Conservation (phyloP, 2,113 vertebrate species). For the Chascanopsetta lugubris region DNA sequence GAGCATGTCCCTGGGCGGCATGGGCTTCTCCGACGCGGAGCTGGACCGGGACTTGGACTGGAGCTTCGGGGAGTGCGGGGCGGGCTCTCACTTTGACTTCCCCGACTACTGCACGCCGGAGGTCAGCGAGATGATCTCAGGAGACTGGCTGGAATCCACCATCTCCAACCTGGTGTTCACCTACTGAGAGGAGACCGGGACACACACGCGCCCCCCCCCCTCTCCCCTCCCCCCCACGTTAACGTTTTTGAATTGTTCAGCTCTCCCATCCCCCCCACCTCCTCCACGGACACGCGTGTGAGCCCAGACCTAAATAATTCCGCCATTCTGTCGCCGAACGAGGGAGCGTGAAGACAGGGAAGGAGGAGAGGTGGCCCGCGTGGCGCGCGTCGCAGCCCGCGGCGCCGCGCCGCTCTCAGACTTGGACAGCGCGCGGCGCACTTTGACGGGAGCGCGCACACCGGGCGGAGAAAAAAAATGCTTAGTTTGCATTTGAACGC, state of each 20-base stretch:
- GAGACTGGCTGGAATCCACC: conserved; percentile 98
- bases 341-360: conserved; percentile 52
- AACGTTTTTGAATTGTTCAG: conserved; percentile 55
- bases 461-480: conserved; percentile 51
- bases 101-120: conserved; percentile 99
- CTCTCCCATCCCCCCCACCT: too few relatives aligned
- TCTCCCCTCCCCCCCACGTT: conserved; percentile 35
- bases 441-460: conserved; percentile 64
- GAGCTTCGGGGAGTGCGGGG: conserved; percentile 91
- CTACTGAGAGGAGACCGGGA: conserved; percentile 82
- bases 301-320: conserved; percentile 53
- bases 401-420: conserved; percentile 63
- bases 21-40: conserved; percentile 90
- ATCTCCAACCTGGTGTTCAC: conserved; percentile 99
- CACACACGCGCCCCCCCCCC: too few relatives aligned
- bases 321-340: conserved; percentile 61
- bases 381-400: conserved; percentile 50
- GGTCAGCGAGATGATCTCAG: conserved; percentile 99
- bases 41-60: conserved; percentile 97
- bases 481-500: conserved; percentile 79
- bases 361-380: conserved; percentile 46
- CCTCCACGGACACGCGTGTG: conserved; percentile 39
- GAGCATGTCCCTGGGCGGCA: conserved; percentile 92
- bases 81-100: conserved; percentile 97
- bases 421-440: conserved; percentile 60